Base-by-base conservation (phyloP, 2,797 vertebrate species). In the Poecile montanus region DNA sequence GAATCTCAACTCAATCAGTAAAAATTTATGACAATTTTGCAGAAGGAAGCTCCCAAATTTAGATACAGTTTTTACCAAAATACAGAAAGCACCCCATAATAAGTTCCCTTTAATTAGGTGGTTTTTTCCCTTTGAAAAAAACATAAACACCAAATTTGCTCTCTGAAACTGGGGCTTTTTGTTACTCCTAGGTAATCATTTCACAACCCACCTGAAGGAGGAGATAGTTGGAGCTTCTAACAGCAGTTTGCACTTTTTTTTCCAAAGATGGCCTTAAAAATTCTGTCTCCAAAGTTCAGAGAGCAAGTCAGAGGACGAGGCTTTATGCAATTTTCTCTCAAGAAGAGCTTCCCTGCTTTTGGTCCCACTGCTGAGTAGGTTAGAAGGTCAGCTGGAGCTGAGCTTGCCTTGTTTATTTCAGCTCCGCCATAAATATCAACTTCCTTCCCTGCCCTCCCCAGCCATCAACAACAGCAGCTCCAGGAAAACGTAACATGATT, bases 391-490 rank as follows among this genome's bases (percentile, higher is more conserved):
- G 57, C 36, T 72, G n/a, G 84, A 71, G 14, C 85, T 86, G 94
- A 94, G 85, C 88, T 93, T 95, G 19, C 36, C 91, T 76, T 94
- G 68, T 91, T 94, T 89, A 56, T 75, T 95, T 95, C 87, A 85
- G 61, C 74, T 91, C 74, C 42, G 20, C 27, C 34, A 21, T 95
- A 96, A 97, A 97, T 96, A 97, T 89, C 94, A 93, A 88, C 96
- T 96, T 95, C 54, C 70, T 88, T 92, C 58, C 60, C 85, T 42
- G 6, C 66, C 44, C 38, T 89, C 56, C 54, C 20, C 44, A 54
- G 47, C 78, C 85, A 77, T 76, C 74, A 92, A 72, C 60, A 67
- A 62, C 78, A 78, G 76, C 84, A 88, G 91, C 89, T 93, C 88
- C 83, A 92, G 89, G 91, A 96, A 97, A 89, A 93, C 4, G 58